These are phyloP conservation scores for Eleginops maclovinus DNA, from an alignment of 2,113 vertebrate genomes.

Conservation along the genomic window DNA sequence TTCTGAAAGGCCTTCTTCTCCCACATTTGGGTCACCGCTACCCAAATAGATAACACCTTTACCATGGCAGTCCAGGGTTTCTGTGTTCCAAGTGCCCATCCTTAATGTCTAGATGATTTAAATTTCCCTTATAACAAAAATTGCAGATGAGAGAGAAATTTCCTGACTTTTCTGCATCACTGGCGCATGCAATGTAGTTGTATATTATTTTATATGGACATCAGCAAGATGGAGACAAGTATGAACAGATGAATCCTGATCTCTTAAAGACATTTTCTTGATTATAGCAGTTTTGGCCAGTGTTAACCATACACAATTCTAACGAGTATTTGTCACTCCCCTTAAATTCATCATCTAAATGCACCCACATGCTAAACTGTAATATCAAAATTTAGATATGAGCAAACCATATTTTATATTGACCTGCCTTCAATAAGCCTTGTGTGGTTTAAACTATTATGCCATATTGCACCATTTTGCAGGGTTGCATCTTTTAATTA, in stretches of 20 bases:
- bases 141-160: too few relatives aligned
- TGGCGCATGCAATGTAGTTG: too few relatives aligned
- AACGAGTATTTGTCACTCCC: neutral
- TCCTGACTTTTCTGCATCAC: too few relatives aligned
- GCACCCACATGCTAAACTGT: neutral
- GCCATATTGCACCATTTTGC: neutral
- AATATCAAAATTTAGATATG: neutral
- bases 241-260: too few relatives aligned
- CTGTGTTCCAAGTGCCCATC: too few relatives aligned
- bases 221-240: too few relatives aligned
- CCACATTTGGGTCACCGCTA: slow-evolving; percentile 32
- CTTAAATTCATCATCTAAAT: neutral
- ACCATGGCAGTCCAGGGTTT: neutral
- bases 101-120: too few relatives aligned
- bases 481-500: neutral
- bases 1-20: slow-evolving; percentile 23
- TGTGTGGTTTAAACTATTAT: neutral
- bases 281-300: neutral
- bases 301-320: neutral
- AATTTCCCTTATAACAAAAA: too few relatives aligned
- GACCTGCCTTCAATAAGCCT: neutral
- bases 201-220: too few relatives aligned
- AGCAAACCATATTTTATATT: neutral
- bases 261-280: neutral
- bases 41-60: slow-evolving; percentile 6